Base-by-base conservation (phyloP, 92 coral and sea anemone genomes). In the Nematostella vectensis region DNA sequence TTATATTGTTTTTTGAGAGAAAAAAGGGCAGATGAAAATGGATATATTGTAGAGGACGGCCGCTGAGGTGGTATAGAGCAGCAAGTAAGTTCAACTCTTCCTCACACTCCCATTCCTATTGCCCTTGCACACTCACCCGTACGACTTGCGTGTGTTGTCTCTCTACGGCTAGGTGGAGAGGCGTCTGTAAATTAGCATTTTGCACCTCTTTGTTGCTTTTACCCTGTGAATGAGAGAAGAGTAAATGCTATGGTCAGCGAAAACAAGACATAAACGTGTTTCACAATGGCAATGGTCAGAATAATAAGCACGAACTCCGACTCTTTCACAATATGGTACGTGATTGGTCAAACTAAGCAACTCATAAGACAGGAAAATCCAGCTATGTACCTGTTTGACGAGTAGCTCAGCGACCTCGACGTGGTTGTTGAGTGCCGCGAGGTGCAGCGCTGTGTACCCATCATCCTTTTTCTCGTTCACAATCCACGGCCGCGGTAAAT, bases 391-490 rank as follows among this genome's bases (percentile, higher is more conserved):
- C 88, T 91, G 96, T 64, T 82, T 87, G 31, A 86, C 98, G 8
- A 91, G 85, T 25, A 91, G 73, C 60, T 91, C 98, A 17, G 98
- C 98, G 22, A 91, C 98, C 58, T 91, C 98, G 19, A 82, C 81
- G 61, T 91, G 98, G 55, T 82, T 91, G 61, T 91, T 91, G 58
- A 91, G 83, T 6, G 98, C 77, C 11, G 98, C 74, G 10, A 91
- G 82, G 51, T 91, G 98, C 19, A 86, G 57, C 11, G 96, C 93
- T 2, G 93, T 77, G 59, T 91, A 91, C 2, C 98, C 98, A 27
- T 91, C 98, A 57, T 91, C 98, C 51, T 91, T 91, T 72, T 81
- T 91, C 42, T 91, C 98, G 43, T 91, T 87, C 47, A 87, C 98
- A 29, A 91, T 87, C 96, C 96, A 91, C 25, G 91, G 68, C 6